phyloP scores from a whole-genome alignment of 2,113 vertebrate species.

The Heptranchias perlo region DNA sequence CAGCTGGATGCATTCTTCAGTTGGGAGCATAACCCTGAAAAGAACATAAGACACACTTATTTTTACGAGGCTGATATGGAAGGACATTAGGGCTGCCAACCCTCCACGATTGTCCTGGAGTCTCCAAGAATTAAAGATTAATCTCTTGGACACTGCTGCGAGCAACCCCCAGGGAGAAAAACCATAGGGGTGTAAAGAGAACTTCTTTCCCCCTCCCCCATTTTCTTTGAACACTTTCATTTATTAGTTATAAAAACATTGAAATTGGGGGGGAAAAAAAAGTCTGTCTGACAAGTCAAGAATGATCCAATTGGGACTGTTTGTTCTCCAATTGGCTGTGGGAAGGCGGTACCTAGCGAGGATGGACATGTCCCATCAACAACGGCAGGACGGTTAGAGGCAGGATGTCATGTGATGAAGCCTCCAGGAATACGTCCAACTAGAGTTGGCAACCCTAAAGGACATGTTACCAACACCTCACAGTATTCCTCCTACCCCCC shows the following conservation, averaged over 20 bases:
- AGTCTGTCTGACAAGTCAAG: too few relatives aligned
- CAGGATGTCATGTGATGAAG: background rate
- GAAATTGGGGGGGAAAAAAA: too few relatives aligned
- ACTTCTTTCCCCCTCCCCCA: background rate
- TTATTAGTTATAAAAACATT: too few relatives aligned
- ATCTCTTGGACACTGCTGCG: too few relatives aligned
- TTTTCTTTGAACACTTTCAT: background rate
- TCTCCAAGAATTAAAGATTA: background rate
- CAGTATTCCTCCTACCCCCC: background rate
- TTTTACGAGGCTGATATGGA: background rate
- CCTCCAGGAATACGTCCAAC: background rate
- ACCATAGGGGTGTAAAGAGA: too few relatives aligned
- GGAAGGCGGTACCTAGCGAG: background rate
- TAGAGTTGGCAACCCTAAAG: background rate
- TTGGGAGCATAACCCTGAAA: background rate
- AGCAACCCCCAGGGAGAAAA: too few relatives aligned
- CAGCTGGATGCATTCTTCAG: background rate
- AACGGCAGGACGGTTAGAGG: background rate
- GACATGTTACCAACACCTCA: background rate
- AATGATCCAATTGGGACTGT: too few relatives aligned
- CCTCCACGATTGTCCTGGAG: background rate
- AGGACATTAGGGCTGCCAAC: background rate
- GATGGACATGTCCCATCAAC: background rate
- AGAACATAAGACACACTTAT: background rate
- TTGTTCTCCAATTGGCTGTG: too few relatives aligned